Conservation (phyloP, 2,888 invertebrate species). For the Fragum fragum region DNA sequence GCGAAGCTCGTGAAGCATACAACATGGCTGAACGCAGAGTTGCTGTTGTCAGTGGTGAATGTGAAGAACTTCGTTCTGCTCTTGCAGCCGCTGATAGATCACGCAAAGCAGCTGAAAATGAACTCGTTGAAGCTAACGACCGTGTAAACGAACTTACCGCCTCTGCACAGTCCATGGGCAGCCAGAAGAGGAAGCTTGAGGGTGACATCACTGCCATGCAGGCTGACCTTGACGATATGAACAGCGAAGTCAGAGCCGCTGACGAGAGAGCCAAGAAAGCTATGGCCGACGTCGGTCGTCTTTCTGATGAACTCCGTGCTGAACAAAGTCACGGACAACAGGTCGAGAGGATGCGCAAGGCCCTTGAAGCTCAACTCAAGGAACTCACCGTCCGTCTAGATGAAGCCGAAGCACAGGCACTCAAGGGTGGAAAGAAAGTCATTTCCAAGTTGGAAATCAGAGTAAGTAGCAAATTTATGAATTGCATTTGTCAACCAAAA, state of each 20-base stretch:
- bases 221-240: slow-evolving; percentile 92
- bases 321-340: slow-evolving; percentile 99
- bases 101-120: slow-evolving; percentile 99
- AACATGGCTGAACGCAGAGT: slow-evolving; percentile 99
- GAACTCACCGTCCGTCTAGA: slow-evolving; percentile 97
- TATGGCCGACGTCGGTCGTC: slow-evolving; percentile 95
- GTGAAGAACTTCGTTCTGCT: slow-evolving; percentile 98
- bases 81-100: slow-evolving; percentile 98
- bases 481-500: too few relatives aligned
- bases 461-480: slow-evolving; percentile 75
- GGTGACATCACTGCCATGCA: slow-evolving; percentile 99
- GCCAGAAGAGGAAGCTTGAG: slow-evolving; percentile 99
- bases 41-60: slow-evolving; percentile 98
- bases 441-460: slow-evolving; percentile 98
- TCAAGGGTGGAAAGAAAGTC: slow-evolving; percentile 99
- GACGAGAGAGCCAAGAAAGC: slow-evolving; percentile 91
- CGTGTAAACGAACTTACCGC: slow-evolving; percentile 98
- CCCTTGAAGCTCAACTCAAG: slow-evolving; percentile 99
- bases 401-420: slow-evolving; percentile 98
- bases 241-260: slow-evolving; percentile 99
- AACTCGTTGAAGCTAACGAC: slow-evolving; percentile 99
- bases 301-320: slow-evolving; percentile 99
- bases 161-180: slow-evolving; percentile 96
- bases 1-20: slow-evolving; percentile 99
- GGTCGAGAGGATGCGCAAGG: slow-evolving; percentile 99